Evolutionary conservation across 1,140 invertebrate genomes (phyloP), one percentile per base, ranked within the genome.

Genomic region (Teleopsis dalmanni): DNA sequence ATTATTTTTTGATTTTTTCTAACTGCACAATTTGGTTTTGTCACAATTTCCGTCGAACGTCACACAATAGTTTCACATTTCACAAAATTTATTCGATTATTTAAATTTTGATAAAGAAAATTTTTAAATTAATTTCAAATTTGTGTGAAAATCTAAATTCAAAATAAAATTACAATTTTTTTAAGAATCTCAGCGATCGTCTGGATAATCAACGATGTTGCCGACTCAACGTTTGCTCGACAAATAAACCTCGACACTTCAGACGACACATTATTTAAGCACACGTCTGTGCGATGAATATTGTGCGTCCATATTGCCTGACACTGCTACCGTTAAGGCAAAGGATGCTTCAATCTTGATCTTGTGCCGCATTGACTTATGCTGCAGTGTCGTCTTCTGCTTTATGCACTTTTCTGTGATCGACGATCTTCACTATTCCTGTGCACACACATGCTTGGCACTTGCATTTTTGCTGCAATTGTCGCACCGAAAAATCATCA

Each of bases 181-280:
- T 45, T 45, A 13, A 23, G 2, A 21, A 34, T 33, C 11, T 33
- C 25, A 35, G n/a, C 29, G 31, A 35, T 46, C 22, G n/a, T 37
- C 8, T 47, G 18, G n/a, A 14, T 41, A 4, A 25, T 14, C 3
- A 21, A 16, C 11, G 38, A 25, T 35, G 34, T 35, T 10, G 34
- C 19, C 34, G 19, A 19, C 55, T 62, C 60, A 52, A 58, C 62
- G 58, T 55, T 55, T 57, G 52, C 48, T 57, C 55, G 57, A 57
- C 59, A 53, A 65, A 65, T 65, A 65, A 65, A 53, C 53, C 57
- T 45, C 50, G 53, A 60, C 44, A 53, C 55, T 47, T 50, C 44
- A 48, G 33, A 52, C 55, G 31, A 49, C 60, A 53, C 58, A 55
- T 54, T 65, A 57, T 65, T 65, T 65, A 65, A 65, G 60, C 22